Conservation (phyloP, 2,113 vertebrate species). For the Cryptotis parvus region DNA sequence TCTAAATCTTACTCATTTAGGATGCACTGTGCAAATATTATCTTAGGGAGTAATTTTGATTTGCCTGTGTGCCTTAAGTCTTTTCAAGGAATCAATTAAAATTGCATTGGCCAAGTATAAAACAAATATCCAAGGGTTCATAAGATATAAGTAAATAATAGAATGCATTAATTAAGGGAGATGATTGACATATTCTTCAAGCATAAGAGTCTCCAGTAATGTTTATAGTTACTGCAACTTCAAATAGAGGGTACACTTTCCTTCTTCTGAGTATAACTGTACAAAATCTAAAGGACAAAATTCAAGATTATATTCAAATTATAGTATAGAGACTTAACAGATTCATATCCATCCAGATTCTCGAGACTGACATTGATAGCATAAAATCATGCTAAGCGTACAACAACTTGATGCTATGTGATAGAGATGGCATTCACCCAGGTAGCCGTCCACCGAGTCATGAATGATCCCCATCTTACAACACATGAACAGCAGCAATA, state of each 20-base stretch:
- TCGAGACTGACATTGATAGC: background rate
- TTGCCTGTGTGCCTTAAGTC: background rate
- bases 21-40: background rate
- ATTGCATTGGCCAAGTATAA: background rate
- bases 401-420: too few species aligned
- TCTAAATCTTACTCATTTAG: background rate
- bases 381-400: background rate
- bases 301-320: background rate
- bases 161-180: background rate
- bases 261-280: background rate
- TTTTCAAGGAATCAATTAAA: background rate
- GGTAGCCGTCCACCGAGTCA: background rate
- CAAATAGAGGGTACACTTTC: background rate
- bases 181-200: background rate
- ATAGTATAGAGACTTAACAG: background rate
- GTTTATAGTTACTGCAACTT: background rate
- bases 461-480: background rate
- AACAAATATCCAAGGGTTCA: background rate
- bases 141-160: background rate
- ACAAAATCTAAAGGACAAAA: background rate
- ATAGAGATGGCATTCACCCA: too few species aligned
- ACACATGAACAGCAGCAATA: background rate
- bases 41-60: background rate
- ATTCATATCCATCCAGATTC: background rate
- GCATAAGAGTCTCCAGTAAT: background rate